Evolutionary conservation across 2,888 invertebrate genomes (phyloP).

Genomic region (Sarcophaga caerulescens): DNA sequence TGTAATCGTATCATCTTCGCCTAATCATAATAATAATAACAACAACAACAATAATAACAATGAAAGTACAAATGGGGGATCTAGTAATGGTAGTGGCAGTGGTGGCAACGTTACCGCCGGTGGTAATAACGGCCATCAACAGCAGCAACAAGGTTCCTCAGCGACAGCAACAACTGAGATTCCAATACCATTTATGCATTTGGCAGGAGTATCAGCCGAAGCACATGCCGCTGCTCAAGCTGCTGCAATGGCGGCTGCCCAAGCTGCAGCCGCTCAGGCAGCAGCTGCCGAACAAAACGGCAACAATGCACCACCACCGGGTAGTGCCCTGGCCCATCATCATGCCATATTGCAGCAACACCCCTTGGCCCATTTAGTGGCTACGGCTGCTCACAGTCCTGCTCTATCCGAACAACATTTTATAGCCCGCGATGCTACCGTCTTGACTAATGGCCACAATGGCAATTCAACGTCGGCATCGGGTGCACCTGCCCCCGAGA

Average conservation of each 20-base stretch:
- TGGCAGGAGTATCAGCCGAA: slow-evolving; percentile 77
- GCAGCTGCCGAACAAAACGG: slow-evolving; percentile 76
- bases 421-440: slow-evolving; percentile 73
- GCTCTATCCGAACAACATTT: slow-evolving; percentile 75
- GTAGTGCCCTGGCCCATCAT: slow-evolving; percentile 66
- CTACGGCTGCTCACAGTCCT: slow-evolving; percentile 76
- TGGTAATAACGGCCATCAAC: slow-evolving; percentile 73
- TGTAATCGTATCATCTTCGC: slow-evolving; percentile 79
- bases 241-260: slow-evolving; percentile 80
- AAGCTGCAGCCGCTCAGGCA: slow-evolving; percentile 79
- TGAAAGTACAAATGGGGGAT: slow-evolving; percentile 63
- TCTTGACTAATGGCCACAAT: slow-evolving; percentile 69
- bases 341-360: slow-evolving; percentile 73
- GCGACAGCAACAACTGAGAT: slow-evolving; percentile 76
- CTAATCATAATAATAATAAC: slow-evolving; percentile 74
- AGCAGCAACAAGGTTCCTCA: slow-evolving; percentile 73
- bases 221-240: slow-evolving; percentile 79
- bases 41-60: slow-evolving; percentile 69
- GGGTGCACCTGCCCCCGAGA: slow-evolving; percentile 76
- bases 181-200: slow-evolving; percentile 78
- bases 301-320: slow-evolving; percentile 71
- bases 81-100: slow-evolving; percentile 73
- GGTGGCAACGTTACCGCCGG: slow-evolving; percentile 71
- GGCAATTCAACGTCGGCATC: slow-evolving; percentile 67
- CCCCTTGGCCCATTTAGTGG: slow-evolving; percentile 75